Evolutionary conservation across 2,113 vertebrate genomes (phyloP).

Genomic region (Pogona vitticeps): DNA sequence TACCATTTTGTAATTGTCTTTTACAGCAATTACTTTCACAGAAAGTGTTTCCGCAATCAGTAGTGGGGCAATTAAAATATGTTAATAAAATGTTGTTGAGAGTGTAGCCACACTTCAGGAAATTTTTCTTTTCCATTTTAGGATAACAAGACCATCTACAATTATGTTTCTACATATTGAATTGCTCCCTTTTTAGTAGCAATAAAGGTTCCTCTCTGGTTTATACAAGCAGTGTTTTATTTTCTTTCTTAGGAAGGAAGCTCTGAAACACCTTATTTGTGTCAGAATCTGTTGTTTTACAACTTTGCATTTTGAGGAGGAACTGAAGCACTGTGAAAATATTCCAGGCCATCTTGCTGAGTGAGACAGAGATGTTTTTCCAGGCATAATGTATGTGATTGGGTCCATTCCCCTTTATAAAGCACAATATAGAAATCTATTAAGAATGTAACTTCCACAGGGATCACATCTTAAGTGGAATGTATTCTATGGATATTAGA

Average conservation of each 20-base stretch:
- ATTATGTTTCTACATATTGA: background rate
- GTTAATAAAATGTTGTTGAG: conserved; percentile 15
- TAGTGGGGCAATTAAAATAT: conserved; percentile 11
- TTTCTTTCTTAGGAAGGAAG: background rate
- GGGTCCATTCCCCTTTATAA: background rate
- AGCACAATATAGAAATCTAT: background rate
- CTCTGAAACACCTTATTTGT: background rate
- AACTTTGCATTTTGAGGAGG: background rate
- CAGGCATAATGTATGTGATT: background rate
- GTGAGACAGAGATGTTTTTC: no score
- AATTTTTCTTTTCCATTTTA: background rate
- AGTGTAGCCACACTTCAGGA: background rate
- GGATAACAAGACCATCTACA: background rate
- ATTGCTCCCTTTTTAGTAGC: background rate
- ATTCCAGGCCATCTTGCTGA: background rate
- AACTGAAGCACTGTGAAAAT: background rate
- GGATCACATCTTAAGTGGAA: background rate
- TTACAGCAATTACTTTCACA: conserved; percentile 53
- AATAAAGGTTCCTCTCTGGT: background rate
- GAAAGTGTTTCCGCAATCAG: conserved; percentile 41
- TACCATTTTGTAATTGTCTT: conserved; percentile 25
- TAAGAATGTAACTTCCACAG: background rate
- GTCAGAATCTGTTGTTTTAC: background rate
- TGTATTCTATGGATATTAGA: no score
- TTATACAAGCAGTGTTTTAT: background rate